Percentiles rank a stretch among this genome's conserved stretches.
These are phyloP conservation scores for Leptinotarsa peninsularis DNA, from an alignment of 2,888 invertebrate genomes.

Conservation along the genomic window DNA sequence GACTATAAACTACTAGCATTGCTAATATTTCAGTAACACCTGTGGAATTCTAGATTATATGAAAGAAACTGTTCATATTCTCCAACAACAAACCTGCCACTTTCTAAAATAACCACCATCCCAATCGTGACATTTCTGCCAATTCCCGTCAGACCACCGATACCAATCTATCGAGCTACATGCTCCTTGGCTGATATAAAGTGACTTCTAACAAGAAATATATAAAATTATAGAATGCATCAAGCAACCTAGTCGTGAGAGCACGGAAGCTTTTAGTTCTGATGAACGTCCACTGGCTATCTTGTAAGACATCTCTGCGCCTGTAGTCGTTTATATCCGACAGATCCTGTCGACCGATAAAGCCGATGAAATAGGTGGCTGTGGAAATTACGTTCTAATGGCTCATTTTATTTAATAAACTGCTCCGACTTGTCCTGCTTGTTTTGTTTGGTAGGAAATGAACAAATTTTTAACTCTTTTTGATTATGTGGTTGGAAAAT, in stretches of 20 bases:
- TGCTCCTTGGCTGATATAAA: neutral
- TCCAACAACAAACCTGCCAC: neutral
- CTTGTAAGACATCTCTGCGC: conserved; percentile 35
- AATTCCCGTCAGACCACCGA: neutral
- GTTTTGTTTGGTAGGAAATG: neutral
- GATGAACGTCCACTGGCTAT: conserved; percentile 38
- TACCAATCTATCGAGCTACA: neutral
- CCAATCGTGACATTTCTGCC: neutral
- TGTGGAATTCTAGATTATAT: too few relatives aligned
- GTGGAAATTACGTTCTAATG: conserved; percentile 32
- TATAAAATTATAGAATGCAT: conserved; percentile 42
- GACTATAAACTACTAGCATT: too few relatives aligned
- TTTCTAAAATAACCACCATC: neutral
- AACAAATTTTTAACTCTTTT: too few relatives aligned
- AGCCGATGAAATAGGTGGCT: conserved; percentile 26
- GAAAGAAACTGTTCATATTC: neutral
- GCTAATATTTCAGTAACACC: too few relatives aligned
- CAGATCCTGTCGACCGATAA: conserved; percentile 33
- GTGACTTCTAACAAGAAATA: conserved; percentile 21
- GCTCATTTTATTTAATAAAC: conserved; percentile 31
- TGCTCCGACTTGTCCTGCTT: conserved; percentile 8
- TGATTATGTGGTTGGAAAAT: too few relatives aligned
- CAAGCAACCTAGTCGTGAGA: conserved; percentile 41
- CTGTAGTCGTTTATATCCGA: conserved; percentile 27
- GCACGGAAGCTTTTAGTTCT: conserved; percentile 41